A percentile compares a stretch with the other conserved stretches of the same genome.
Evolutionary conservation across 1,140 invertebrate species (phyloP).

Genomic region (Lepidurus apus): DNA sequence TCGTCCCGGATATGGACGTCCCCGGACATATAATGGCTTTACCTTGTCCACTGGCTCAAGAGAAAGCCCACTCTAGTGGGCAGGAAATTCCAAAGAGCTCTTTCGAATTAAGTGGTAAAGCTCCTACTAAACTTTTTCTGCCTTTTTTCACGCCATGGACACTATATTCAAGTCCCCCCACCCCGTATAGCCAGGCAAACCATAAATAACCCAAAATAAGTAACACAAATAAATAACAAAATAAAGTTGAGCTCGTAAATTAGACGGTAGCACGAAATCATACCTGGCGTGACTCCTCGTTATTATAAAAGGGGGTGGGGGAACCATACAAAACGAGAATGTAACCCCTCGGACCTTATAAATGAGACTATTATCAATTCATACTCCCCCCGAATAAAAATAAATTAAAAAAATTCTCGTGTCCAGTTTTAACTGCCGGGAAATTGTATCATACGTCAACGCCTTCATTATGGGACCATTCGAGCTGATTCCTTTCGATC

Average conservation of each 20-base stretch:
- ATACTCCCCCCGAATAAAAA: neutral
- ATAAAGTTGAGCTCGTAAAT: slow-evolving; percentile 6
- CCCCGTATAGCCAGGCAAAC: no score
- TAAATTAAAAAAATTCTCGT: neutral
- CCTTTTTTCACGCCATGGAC: no score
- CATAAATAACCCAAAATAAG: no score
- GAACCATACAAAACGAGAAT: neutral
- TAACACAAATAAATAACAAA: neutral
- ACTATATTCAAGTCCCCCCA: no score
- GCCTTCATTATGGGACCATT: neutral
- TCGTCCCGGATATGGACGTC: slow-evolving; percentile 20
- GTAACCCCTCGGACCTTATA: neutral
- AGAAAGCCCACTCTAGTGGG: neutral
- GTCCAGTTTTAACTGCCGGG: neutral
- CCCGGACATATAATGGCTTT: slow-evolving; percentile 21
- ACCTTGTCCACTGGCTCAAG: slow-evolving; percentile 20
- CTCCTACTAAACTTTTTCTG: neutral
- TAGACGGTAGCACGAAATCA: neutral
- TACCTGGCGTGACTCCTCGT: neutral
- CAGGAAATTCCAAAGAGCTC: slow-evolving; percentile 18
- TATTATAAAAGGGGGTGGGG: neutral
- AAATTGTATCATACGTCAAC: neutral
- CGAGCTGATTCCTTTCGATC: neutral
- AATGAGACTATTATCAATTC: neutral
- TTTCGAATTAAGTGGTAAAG: slow-evolving; percentile 9